These are phyloP conservation scores for Chaunax sp. DNA, from an alignment of 2,797 vertebrate species.

Conservation along the genomic window DNA sequence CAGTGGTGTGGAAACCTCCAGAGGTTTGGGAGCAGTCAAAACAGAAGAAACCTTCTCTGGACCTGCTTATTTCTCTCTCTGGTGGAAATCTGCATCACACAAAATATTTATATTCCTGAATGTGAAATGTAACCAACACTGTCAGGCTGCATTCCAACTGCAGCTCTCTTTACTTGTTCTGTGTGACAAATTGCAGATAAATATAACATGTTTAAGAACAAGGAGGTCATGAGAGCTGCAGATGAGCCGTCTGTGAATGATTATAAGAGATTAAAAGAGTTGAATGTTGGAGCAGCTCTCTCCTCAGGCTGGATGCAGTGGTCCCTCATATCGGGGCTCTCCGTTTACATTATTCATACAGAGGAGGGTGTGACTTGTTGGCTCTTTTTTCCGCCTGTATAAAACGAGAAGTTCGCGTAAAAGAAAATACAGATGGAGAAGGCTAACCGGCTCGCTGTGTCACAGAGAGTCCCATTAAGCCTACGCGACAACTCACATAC, in stretches of 20 bases:
- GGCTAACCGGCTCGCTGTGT: conserved; percentile 75
- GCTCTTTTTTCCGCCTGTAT: conserved; percentile 85
- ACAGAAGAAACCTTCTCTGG: conserved; percentile 25
- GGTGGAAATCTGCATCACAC: conserved; percentile 18
- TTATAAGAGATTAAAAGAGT: conserved; percentile 26
- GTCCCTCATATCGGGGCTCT: conserved; percentile 79
- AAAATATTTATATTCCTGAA: background rate
- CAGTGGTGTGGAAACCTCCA: conserved; percentile 60
- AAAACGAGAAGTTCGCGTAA: conserved; percentile 85
- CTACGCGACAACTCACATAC: conserved; percentile 75
- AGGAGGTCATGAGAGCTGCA: background rate
- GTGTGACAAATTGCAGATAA: conserved; percentile 22
- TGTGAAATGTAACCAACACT: conserved; percentile 8
- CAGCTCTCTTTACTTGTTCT: too few relatives aligned
- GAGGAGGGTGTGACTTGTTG: conserved; percentile 87
- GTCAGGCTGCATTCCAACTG: background rate
- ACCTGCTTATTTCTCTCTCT: conserved; percentile 1
- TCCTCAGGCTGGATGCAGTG: conserved; percentile 55
- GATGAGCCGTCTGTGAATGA: conserved; percentile 15
- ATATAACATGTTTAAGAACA: conserved; percentile 26
- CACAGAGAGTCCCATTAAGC: conserved; percentile 76
- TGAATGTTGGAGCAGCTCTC: conserved; percentile 30
- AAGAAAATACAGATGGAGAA: conserved; percentile 84
- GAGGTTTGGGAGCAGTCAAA: conserved; percentile 45
- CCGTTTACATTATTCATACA: conserved; percentile 88